These are phyloP conservation scores for Aphelenchoides fujianensis DNA, from an alignment of 1,140 invertebrate species.

Conservation along the genomic window DNA sequence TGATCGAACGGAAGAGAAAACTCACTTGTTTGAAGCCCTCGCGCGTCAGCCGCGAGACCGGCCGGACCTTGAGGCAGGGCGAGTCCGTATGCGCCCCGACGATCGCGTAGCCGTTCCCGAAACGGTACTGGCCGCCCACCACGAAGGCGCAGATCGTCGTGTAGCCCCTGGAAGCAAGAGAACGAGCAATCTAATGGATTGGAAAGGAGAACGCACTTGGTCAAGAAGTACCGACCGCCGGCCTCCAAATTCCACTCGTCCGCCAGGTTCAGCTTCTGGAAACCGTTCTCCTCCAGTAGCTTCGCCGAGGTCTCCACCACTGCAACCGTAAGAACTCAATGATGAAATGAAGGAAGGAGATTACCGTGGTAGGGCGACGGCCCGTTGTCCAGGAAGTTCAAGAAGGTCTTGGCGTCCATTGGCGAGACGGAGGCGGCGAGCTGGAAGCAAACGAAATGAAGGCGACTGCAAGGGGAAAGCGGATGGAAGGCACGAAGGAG, in stretches of 20 bases:
- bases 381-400: not conserved
- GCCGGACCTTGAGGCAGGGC: slow-evolving; percentile 66
- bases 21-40: slow-evolving; percentile 42
- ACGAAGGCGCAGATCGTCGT: slow-evolving; percentile 46
- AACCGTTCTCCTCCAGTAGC: slow-evolving; percentile 18
- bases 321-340: not conserved
- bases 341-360: not conserved
- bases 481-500: too few relatives aligned
- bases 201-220: slow-evolving; percentile 18
- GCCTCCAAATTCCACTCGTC: slow-evolving; percentile 21
- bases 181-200: not conserved
- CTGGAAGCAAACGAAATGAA: too few relatives aligned
- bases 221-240: slow-evolving; percentile 18
- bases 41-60: slow-evolving; percentile 42
- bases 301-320: slow-evolving; percentile 1
- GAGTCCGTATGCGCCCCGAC: slow-evolving; percentile 67
- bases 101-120: slow-evolving; percentile 66
- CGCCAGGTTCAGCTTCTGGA: slow-evolving; percentile 10
- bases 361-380: slow-evolving; percentile 17
- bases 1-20: not conserved
- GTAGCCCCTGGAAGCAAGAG: slow-evolving; percentile 41
- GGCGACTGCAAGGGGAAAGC: too few relatives aligned
- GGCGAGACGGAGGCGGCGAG: too few relatives aligned
- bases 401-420: too few relatives aligned
- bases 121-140: slow-evolving; percentile 35